Percentiles rank a stretch among this genome's conserved stretches.
phyloP scores from a whole-genome alignment of 2,888 invertebrate genomes.

The Acanthoscelides obtectus region DNA sequence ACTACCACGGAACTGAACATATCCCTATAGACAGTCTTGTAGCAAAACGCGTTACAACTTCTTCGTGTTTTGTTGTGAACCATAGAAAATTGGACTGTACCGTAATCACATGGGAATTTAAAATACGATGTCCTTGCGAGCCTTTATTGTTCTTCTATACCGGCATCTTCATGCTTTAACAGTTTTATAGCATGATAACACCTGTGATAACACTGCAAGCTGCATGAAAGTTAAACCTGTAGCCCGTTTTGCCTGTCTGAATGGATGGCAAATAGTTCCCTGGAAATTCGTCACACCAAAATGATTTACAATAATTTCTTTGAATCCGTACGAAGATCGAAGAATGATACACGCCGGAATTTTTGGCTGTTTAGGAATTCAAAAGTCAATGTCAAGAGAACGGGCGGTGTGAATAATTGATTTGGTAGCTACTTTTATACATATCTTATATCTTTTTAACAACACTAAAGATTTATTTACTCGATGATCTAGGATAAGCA shows the following conservation, averaged over 20 bases:
- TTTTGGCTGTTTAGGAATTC: background rate
- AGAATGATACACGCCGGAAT: background rate
- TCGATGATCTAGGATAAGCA: no score
- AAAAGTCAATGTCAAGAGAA: background rate
- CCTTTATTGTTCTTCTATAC: no score
- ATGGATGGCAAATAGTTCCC: background rate
- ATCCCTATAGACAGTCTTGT: no score
- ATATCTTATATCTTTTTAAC: background rate
- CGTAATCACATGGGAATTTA: no score
- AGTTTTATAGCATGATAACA: background rate
- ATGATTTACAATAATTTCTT: background rate
- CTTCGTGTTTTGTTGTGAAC: no score
- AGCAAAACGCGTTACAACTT: no score
- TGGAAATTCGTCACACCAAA: background rate
- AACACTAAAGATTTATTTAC: background rate
- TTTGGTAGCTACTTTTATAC: background rate
- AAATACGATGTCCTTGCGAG: no score
- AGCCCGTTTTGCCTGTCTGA: background rate
- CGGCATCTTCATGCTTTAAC: no score
- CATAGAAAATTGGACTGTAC: no score
- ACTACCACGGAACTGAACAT: no score
- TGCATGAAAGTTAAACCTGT: background rate
- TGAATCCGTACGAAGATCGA: background rate
- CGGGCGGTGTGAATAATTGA: background rate
- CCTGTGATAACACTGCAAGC: no score